Conservation (phyloP, 2,113 vertebrate genomes). For the Silurus asotus region DNA sequence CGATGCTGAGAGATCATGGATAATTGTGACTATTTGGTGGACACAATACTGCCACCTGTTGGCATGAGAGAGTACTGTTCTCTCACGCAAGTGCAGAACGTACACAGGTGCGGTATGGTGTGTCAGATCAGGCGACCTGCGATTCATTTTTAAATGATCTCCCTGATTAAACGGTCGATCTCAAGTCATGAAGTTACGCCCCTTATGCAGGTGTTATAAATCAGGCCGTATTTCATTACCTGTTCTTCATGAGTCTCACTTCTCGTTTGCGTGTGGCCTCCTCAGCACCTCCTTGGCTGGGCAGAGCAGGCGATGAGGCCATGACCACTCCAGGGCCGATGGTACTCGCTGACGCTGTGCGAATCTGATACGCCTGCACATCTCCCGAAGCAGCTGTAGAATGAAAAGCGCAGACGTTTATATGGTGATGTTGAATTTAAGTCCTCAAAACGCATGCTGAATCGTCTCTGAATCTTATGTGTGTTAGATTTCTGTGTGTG, state of each 20-base stretch:
- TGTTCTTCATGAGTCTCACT: conserved; percentile 98
- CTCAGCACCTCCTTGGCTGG: conserved; percentile 82
- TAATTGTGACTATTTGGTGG: no score
- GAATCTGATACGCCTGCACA: conserved; percentile 98
- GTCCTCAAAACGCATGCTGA: background rate
- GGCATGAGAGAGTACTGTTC: no score
- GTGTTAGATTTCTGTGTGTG: background rate
- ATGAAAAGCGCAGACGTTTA: background rate
- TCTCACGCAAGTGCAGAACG: no score
- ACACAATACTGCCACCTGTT: no score
- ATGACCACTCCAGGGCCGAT: conserved; percentile 93
- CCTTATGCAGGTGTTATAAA: background rate
- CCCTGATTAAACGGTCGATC: no score
- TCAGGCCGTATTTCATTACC: conserved; percentile 64
- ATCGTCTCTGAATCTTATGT: background rate
- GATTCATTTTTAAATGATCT: no score
- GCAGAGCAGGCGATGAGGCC: conserved; percentile 89
- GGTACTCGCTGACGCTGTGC: conserved; percentile 89
- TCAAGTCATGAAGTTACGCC: no score
- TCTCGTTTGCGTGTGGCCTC: conserved; percentile 95
- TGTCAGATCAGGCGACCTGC: no score
- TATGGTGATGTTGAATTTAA: no score
- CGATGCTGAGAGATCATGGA: no score
- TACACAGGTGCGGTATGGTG: no score
- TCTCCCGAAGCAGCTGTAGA: conserved; percentile 89